Percentiles rank a stretch among this genome's conserved stretches.
Evolutionary conservation across 1,140 invertebrate genomes (phyloP).

Genomic region (Anastatus disparis): DNA sequence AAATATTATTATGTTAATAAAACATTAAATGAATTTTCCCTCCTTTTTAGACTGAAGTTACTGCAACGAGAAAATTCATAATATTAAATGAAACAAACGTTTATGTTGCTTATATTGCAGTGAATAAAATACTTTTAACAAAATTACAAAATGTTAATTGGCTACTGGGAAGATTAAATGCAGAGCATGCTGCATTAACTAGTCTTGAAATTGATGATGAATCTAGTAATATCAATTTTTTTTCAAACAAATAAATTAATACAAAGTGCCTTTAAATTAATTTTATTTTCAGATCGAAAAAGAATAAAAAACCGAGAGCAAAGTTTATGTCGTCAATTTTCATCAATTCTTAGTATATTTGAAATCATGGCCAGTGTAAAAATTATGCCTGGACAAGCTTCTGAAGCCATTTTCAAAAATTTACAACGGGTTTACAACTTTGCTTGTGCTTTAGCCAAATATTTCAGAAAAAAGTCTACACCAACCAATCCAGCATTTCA

Average conservation of each 20-base stretch:
- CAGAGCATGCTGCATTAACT: conserved; percentile 57
- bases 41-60: conserved; percentile 48
- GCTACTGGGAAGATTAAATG: conserved; percentile 62
- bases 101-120: conserved; percentile 53
- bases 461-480: conserved; percentile 63
- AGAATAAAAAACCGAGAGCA: conserved; percentile 62
- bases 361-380: conserved; percentile 56
- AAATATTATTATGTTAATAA: too few relatives aligned
- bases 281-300: conserved; percentile 58
- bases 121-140: conserved; percentile 59
- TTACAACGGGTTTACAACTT: conserved; percentile 63
- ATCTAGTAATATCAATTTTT: conserved; percentile 47
- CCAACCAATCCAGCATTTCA: conserved; percentile 63
- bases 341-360: conserved; percentile 59
- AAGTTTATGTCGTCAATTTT: conserved; percentile 64
- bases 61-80: conserved; percentile 49
- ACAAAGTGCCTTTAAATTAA: too few relatives aligned
- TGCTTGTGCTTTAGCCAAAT: conserved; percentile 64
- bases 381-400: conserved; percentile 56
- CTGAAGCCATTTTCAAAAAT: conserved; percentile 65
- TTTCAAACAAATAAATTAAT: too few relatives aligned
- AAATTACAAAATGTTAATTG: conserved; percentile 64
- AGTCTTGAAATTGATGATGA: conserved; percentile 53
- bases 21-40: too few relatives aligned
- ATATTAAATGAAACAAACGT: conserved; percentile 59